Percentiles rank a stretch among this genome's conserved stretches.
Evolutionary conservation across 2,888 invertebrate species (phyloP).

Genomic region (Boloria euphrosyne): DNA sequence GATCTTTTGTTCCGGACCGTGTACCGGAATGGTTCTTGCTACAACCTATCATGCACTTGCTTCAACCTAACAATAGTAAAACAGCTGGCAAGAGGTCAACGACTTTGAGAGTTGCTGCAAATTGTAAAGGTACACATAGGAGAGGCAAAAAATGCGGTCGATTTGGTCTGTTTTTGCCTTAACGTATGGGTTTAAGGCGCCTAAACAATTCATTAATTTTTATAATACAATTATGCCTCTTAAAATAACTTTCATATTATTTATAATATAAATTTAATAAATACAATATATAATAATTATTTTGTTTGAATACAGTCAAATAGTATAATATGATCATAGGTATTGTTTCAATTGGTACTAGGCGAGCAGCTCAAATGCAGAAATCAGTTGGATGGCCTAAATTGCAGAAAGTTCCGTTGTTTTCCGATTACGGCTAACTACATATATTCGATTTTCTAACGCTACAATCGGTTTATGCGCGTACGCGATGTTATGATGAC

Average conservation of each 20-base stretch:
- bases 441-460: slow-evolving; percentile 21
- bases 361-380: not conserved
- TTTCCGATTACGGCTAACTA: slow-evolving; percentile 24
- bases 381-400: slow-evolving; percentile 18
- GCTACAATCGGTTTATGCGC: slow-evolving; percentile 42
- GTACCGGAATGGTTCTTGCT: slow-evolving; percentile 68
- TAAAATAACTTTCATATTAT: too few relatives aligned
- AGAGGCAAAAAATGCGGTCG: slow-evolving; percentile 70
- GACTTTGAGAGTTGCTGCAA: slow-evolving; percentile 74
- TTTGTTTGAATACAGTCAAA: too few relatives aligned
- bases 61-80: slow-evolving; percentile 68
- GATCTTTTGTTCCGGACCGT: slow-evolving; percentile 72
- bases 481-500: slow-evolving; percentile 57
- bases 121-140: slow-evolving; percentile 75
- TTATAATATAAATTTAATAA: too few relatives aligned
- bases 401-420: slow-evolving; percentile 20
- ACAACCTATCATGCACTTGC: slow-evolving; percentile 69
- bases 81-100: slow-evolving; percentile 78
- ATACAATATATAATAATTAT: too few relatives aligned
- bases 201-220: slow-evolving; percentile 43
- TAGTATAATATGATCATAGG: slow-evolving; percentile 30
- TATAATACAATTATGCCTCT: slow-evolving; percentile 24
- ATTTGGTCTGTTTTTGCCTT: slow-evolving; percentile 36
- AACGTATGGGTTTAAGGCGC: slow-evolving; percentile 46
- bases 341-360: not conserved